Percentiles rank a stretch among this genome's conserved stretches.
Evolutionary conservation across 2,888 invertebrate species (phyloP).

Genomic region (Linnaemya tessellans): DNA sequence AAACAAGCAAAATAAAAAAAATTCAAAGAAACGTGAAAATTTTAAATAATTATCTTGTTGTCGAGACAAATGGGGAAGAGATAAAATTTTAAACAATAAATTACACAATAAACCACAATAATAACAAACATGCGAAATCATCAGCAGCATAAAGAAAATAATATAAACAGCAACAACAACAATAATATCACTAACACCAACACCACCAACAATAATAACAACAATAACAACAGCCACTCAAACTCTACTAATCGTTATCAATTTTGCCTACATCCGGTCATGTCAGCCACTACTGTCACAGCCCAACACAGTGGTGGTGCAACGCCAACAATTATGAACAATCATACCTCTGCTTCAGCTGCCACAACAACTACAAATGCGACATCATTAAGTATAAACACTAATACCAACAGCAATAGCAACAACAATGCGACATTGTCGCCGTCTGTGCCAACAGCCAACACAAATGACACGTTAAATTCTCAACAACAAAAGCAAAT

Average conservation of each 20-base stretch:
- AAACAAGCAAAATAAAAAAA: constrained; percentile 48
- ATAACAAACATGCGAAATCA: constrained; percentile 70
- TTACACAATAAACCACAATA: constrained; percentile 19
- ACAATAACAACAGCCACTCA: constrained; percentile 57
- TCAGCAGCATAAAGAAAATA: constrained; percentile 62
- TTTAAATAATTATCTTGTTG: constrained; percentile 49
- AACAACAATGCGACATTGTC: constrained; percentile 22
- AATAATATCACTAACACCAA: constrained; percentile 47
- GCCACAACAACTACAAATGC: constrained; percentile 38
- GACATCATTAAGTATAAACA: constrained; percentile 28
- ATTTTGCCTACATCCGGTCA: constrained; percentile 72
- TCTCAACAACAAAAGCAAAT: constrained; percentile 45
- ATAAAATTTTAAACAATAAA: constrained; percentile 15
- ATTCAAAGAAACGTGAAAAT: constrained; percentile 56
- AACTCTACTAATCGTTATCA: constrained; percentile 76
- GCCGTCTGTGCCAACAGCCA: constrained; percentile 25
- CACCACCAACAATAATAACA: constrained; percentile 39
- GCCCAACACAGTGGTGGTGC: constrained; percentile 28
- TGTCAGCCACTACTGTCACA: constrained; percentile 59
- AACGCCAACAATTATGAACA: constrained; percentile 71
- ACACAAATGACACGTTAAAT: constrained; percentile 54
- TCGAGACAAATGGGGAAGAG: constrained; percentile 29
- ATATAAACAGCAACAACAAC: constrained; percentile 44
- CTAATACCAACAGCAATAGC: constrained; percentile 18
- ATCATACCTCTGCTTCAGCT: constrained; percentile 26